phyloP scores from a whole-genome alignment of 2,113 vertebrate species.

The Eurypyga helias region DNA sequence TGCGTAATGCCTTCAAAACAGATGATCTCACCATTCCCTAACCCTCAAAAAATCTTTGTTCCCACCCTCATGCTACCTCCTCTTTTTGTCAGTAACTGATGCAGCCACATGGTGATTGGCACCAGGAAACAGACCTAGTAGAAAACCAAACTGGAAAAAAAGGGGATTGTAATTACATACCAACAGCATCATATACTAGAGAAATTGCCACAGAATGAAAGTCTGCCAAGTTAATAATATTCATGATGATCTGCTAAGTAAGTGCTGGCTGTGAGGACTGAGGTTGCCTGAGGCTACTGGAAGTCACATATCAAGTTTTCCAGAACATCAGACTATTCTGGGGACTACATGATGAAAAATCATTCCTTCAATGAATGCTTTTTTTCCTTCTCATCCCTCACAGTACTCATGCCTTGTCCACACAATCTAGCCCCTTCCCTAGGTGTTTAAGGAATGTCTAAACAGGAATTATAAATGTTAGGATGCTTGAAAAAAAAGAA shows the following conservation, averaged over 20 bases:
- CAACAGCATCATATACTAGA: neutral
- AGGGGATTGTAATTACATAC: neutral
- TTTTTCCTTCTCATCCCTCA: neutral
- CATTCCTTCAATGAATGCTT: neutral
- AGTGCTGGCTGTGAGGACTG: neutral
- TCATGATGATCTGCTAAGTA: neutral
- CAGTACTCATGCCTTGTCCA: neutral
- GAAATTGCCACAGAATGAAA: neutral
- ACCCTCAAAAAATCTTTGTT: neutral
- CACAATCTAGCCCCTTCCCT: neutral
- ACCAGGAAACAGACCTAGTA: neutral
- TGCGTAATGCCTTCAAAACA: neutral
- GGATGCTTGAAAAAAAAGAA: neutral
- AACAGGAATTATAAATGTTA: neutral
- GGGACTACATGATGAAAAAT: neutral
- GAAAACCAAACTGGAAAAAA: neutral
- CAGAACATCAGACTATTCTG: slow-evolving; percentile 1
- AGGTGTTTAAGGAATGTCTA: neutral
- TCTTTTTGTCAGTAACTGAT: neutral
- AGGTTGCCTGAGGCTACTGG: neutral
- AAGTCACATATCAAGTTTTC: slow-evolving; percentile 14
- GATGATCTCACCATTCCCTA: neutral
- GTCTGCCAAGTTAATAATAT: slow-evolving; percentile 9
- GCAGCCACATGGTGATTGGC: neutral
- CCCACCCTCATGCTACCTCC: neutral